Conservation (phyloP, 2,797 vertebrate species). For the Toxotes lorentzi region DNA sequence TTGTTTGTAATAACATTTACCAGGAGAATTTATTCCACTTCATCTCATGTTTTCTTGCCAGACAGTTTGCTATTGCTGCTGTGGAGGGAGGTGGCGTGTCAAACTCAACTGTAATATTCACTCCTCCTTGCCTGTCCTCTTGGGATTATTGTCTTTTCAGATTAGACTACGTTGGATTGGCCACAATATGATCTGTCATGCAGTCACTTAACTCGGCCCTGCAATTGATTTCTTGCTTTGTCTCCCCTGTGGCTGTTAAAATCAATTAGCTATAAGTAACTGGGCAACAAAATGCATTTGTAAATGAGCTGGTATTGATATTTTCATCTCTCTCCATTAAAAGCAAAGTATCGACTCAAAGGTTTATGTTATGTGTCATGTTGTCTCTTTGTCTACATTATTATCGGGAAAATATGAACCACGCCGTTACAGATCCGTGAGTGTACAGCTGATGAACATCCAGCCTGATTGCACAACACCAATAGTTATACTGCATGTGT, state of each 20-base stretch:
- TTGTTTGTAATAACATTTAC: constrained; percentile 85
- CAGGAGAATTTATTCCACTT: constrained; percentile 79
- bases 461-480: constrained; percentile 5
- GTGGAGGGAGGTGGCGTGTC: constrained; percentile 57
- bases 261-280: constrained; percentile 83
- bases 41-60: constrained; percentile 71
- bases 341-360: constrained; percentile 69
- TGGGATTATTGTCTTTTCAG: constrained; percentile 72
- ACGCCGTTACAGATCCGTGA: constrained; percentile 22
- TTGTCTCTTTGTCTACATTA: constrained; percentile 63
- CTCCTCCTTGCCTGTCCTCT: constrained; percentile 52
- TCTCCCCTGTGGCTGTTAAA: constrained; percentile 77
- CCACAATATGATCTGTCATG: constrained; percentile 70
- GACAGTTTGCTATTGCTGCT: constrained; percentile 62
- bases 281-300: constrained; percentile 73
- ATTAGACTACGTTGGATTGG: constrained; percentile 65
- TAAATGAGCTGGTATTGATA: constrained; percentile 81
- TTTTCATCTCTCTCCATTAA: constrained; percentile 83
- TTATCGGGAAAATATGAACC: constrained; percentile 51
- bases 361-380: constrained; percentile 77
- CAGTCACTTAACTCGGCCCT: constrained; percentile 74
- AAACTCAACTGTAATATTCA: constrained; percentile 47
- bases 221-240: constrained; percentile 78
- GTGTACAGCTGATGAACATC: constrained; percentile 29
- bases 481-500: constrained; percentile 27